phyloP scores from a whole-genome alignment of 2,888 invertebrate genomes.

The Hirtodrosophila histrioides region DNA sequence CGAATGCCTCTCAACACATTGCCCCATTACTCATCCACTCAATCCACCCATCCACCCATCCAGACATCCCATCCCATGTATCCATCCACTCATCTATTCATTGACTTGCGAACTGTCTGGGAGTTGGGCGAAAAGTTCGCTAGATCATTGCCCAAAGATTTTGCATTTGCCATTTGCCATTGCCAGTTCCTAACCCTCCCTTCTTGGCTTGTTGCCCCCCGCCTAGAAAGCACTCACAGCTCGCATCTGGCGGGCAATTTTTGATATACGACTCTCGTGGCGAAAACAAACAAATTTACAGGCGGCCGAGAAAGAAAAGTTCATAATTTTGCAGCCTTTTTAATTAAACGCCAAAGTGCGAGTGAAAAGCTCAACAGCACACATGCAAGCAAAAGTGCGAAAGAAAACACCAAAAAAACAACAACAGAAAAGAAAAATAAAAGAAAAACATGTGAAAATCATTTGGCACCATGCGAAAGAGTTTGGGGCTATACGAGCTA shows the following conservation, averaged over 20 bases:
- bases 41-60: slow-evolving; percentile 12
- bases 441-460: slow-evolving; percentile 72
- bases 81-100: slow-evolving; percentile 13
- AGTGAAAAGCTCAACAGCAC: slow-evolving; percentile 36
- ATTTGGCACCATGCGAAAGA: slow-evolving; percentile 63
- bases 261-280: slow-evolving; percentile 66
- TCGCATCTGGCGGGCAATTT: slow-evolving; percentile 51
- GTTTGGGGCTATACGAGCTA: slow-evolving; percentile 13
- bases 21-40: slow-evolving; percentile 46
- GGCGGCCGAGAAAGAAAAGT: slow-evolving; percentile 76
- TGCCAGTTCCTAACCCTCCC: slow-evolving; percentile 12
- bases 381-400: slow-evolving; percentile 63
- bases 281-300: slow-evolving; percentile 70
- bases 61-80: slow-evolving; percentile 8
- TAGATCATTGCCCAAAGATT: slow-evolving; percentile 54
- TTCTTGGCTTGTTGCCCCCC: not conserved
- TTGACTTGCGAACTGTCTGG: slow-evolving; percentile 19
- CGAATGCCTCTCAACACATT: slow-evolving; percentile 30
- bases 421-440: not conserved
- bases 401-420: slow-evolving; percentile 37
- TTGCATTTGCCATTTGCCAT: slow-evolving; percentile 19
- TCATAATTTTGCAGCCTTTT: slow-evolving; percentile 73
- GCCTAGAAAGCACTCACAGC: not conserved
- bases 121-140: slow-evolving; percentile 28
- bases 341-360: slow-evolving; percentile 66